These are phyloP conservation scores for Globicephala melas DNA, from an alignment of 2,113 vertebrate species.

Conservation along the genomic window DNA sequence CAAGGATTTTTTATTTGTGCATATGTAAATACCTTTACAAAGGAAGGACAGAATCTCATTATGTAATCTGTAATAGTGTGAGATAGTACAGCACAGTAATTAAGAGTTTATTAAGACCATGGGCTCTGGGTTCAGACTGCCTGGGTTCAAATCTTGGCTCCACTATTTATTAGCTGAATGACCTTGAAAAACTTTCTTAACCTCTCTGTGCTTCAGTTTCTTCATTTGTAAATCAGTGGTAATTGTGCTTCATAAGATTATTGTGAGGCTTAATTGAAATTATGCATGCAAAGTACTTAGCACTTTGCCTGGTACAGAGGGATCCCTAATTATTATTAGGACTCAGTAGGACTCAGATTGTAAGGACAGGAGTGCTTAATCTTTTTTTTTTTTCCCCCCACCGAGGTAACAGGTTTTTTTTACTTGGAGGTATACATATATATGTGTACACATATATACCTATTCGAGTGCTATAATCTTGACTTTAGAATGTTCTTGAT, in stretches of 20 bases:
- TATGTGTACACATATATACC: neutral
- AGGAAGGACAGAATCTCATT: constrained; percentile 5
- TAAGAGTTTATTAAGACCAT: neutral
- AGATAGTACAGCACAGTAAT: constrained; percentile 6
- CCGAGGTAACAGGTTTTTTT: neutral
- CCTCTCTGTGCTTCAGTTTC: constrained; percentile 19
- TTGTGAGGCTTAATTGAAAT: constrained; percentile 54
- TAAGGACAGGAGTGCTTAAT: neutral
- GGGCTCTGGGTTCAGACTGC: neutral
- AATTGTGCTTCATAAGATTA: constrained; percentile 20
- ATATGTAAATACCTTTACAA: constrained; percentile 50
- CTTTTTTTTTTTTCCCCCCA: neutral
- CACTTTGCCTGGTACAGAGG: neutral
- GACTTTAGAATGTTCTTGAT: constrained; percentile 33
- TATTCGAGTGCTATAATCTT: neutral
- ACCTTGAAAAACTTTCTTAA: constrained; percentile 47
- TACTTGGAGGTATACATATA: neutral
- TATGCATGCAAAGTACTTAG: constrained; percentile 34
- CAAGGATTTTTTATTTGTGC: constrained; percentile 60
- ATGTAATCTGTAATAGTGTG: constrained; percentile 47
- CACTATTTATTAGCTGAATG: neutral
- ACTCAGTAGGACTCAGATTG: constrained; percentile 32
- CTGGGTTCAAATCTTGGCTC: neutral
- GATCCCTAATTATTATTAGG: constrained; percentile 48
- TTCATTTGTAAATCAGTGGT: constrained; percentile 40